These are phyloP conservation scores for Hydrozoanthus tunicans DNA, from an alignment of 64 coral and sea anemone genomes.

Conservation along the genomic window DNA sequence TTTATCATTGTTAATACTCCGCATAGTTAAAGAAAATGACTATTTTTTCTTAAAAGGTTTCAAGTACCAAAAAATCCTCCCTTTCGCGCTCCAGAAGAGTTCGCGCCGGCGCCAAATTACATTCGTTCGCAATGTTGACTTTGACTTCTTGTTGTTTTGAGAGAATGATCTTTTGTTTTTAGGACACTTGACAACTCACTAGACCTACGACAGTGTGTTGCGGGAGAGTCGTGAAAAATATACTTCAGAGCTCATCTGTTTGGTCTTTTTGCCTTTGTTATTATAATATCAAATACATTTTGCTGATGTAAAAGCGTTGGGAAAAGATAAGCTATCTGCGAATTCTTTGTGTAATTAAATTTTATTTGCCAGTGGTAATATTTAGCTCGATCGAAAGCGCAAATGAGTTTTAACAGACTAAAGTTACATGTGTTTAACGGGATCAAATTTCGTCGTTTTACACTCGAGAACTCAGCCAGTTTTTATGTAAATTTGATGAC, in stretches of 20 bases:
- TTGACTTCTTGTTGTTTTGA: constrained; percentile 28
- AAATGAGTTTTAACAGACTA: neutral
- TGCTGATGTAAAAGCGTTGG: neutral
- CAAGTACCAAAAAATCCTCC: neutral
- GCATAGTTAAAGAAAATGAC: neutral
- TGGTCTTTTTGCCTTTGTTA: neutral
- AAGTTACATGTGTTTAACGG: neutral
- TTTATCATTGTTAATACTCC: neutral
- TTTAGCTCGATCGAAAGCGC: neutral
- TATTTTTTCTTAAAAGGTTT: neutral
- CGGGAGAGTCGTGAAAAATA: neutral
- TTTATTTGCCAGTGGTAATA: neutral
- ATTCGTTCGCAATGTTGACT: constrained; percentile 25
- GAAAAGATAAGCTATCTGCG: neutral
- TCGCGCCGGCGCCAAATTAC: constrained; percentile 21
- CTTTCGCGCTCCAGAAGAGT: neutral
- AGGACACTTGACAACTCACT: neutral
- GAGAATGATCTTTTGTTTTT: constrained; percentile 31
- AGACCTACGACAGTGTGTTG: neutral
- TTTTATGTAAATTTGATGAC: neutral
- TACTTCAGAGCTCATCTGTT: neutral
- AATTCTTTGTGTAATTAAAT: neutral
- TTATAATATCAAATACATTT: neutral
- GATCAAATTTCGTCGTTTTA: neutral
- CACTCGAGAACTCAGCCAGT: neutral